A percentile compares a stretch with the other conserved stretches of the same genome.
phyloP scores from a whole-genome alignment of 2,113 vertebrate genomes.

The Heterotis niloticus region DNA sequence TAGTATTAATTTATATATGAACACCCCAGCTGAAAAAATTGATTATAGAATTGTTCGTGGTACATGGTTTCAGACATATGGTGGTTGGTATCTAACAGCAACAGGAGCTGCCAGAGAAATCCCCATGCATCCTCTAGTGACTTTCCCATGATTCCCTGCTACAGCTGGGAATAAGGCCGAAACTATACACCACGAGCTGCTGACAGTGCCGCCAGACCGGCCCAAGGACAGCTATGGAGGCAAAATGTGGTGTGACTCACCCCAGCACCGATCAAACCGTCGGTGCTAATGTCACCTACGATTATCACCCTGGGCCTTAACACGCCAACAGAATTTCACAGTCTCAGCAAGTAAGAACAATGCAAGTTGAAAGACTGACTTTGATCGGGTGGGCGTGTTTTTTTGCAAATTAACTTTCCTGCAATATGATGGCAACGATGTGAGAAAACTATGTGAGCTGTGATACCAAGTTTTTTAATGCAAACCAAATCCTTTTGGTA shows the following conservation, averaged over 20 bases:
- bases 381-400: not conserved
- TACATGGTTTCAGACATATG: not conserved
- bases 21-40: too few relatives aligned
- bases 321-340: not conserved
- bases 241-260: not conserved
- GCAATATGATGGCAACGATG: not conserved
- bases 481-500: too few relatives aligned
- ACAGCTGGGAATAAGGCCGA: not conserved
- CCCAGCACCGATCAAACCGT: not conserved
- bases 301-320: not conserved
- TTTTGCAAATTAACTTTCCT: not conserved
- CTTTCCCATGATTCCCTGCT: conserved; percentile 3
- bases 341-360: not conserved
- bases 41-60: not conserved
- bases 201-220: not conserved
- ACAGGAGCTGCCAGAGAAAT: not conserved
- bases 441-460: too few relatives aligned
- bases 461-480: too few relatives aligned
- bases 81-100: conserved; percentile 1
- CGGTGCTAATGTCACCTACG: not conserved
- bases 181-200: not conserved
- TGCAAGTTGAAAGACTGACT: not conserved
- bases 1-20: too few relatives aligned
- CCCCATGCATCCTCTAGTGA: not conserved
- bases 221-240: not conserved